Evolutionary conservation across 1,140 invertebrate species (phyloP).

Genomic region (Drosophila dunni): DNA sequence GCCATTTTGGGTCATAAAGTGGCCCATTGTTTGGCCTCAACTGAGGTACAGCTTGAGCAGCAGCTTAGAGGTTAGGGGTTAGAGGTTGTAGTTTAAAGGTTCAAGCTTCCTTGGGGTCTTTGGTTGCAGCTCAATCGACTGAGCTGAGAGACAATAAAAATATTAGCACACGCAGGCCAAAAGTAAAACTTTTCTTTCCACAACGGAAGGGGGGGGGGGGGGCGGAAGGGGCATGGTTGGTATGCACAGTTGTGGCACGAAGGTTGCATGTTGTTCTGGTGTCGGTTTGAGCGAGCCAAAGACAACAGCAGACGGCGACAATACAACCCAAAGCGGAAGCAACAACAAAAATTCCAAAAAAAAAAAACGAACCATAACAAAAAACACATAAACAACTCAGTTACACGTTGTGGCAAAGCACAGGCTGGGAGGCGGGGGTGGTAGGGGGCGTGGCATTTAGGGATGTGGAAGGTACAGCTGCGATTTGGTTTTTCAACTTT

Average conservation of each 20-base stretch:
- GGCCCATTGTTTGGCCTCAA: conserved; percentile 55
- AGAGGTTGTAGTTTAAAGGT: not conserved
- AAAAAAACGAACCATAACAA: conserved; percentile 53
- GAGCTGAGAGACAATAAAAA: conserved; percentile 54
- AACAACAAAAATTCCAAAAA: not conserved
- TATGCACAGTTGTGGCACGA: not conserved
- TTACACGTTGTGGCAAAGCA: conserved; percentile 60
- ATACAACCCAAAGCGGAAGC: conserved; percentile 24
- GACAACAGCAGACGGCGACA: conserved; percentile 37
- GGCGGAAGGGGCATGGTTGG: too few species aligned
- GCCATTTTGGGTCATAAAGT: conserved; percentile 57
- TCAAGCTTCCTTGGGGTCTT: not conserved
- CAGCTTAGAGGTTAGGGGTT: not conserved
- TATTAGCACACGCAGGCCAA: conserved; percentile 65
- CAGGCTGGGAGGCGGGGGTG: not conserved
- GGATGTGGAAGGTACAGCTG: conserved; percentile 50
- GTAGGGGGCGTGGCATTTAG: too few species aligned
- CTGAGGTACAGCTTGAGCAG: not conserved
- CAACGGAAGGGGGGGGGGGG: not conserved
- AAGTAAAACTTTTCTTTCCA: conserved; percentile 52
- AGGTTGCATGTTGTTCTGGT: conserved; percentile 25
- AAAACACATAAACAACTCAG: conserved; percentile 77
- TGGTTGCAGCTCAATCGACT: conserved; percentile 30
- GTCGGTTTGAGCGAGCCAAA: conserved; percentile 13
- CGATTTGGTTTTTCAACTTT: conserved; percentile 47